Evolutionary conservation across 2,113 vertebrate genomes (phyloP).

Genomic region (Rhabdomys dilectus): DNA sequence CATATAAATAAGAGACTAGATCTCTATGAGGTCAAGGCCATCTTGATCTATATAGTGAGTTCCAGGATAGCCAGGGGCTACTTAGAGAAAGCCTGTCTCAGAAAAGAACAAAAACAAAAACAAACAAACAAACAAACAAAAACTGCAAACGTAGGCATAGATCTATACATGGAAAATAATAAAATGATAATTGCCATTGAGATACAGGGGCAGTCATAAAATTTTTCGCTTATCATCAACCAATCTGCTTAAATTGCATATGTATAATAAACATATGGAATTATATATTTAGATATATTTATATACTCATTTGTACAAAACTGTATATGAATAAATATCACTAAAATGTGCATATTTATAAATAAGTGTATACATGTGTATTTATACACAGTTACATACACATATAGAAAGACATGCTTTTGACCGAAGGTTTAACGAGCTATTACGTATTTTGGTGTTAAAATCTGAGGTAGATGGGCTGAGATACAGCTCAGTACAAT

Average conservation of each 20-base stretch:
- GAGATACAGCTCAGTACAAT: neutral
- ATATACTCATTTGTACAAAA: neutral
- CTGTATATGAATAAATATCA: neutral
- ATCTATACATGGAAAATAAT: neutral
- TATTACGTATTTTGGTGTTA: neutral
- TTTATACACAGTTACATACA: neutral
- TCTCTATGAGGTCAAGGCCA: neutral
- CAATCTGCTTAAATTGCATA: neutral
- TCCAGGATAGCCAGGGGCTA: neutral
- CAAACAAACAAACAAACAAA: neutral
- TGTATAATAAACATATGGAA: neutral
- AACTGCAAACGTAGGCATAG: neutral
- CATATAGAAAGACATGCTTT: neutral
- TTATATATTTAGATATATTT: neutral
- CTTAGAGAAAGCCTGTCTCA: neutral
- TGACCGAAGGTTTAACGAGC: neutral
- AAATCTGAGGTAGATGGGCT: neutral
- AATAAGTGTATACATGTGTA: neutral
- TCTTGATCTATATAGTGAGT: neutral
- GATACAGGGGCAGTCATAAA: neutral
- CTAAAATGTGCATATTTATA: neutral
- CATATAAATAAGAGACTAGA: neutral
- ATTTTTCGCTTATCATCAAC: slow-evolving; percentile 6
- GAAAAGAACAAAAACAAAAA: neutral
- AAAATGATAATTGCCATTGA: neutral